Evolutionary conservation across 1,140 invertebrate genomes (phyloP), one percentile per base, ranked within the genome.

Genomic region (Campoletis sonorensis): DNA sequence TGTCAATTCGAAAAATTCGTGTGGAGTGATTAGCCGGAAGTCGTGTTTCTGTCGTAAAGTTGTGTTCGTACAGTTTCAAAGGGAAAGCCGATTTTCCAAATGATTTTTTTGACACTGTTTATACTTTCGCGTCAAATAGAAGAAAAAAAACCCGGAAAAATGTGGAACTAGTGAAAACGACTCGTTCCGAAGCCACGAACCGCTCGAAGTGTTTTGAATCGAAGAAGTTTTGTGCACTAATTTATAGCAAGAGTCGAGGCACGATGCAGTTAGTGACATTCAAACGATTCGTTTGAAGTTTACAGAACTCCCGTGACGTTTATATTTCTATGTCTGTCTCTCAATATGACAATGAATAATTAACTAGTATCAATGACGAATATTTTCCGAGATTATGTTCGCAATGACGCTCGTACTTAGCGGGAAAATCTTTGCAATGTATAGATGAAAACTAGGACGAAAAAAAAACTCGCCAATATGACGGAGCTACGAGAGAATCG

Each of bases 401-500:
- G 8, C 61, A 23, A 27, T 64, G 23, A 64, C 61, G 61, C n/a
- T 64, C 11, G n/a, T 13, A 23, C 10, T 70, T n/a, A 33, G 15
- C 67, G 30, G 5, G 67, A 70, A 64, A 64, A 21, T 16, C 21
- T 26, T 70, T 70, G 13, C n/a, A n/a, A 33, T 18, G 15, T 45
- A 27, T 33, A 33, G 13, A 33, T 4, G 15, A 33, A 33, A 33
- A 70, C 30, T 58, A 13, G 5, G 5, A 4, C 54, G n/a, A 70
- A 33, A n/a, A 33, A n/a, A 70, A 70, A 37, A 30, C 30, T 18
- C 16, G 16, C 15, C 4, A 70, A 21, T 21, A 18, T 27, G 67
- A 33, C 30, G 16, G 51, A 76, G 54, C 79, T 37, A 68, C 77
- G 51, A 51, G 40, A 67, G 49, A 75, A n/a, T 85, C 23, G 67